A percentile compares a stretch with the other conserved stretches of the same genome.
phyloP scores from a whole-genome alignment of 2,888 invertebrate genomes.

The Lordiphosa fenestrarum region DNA sequence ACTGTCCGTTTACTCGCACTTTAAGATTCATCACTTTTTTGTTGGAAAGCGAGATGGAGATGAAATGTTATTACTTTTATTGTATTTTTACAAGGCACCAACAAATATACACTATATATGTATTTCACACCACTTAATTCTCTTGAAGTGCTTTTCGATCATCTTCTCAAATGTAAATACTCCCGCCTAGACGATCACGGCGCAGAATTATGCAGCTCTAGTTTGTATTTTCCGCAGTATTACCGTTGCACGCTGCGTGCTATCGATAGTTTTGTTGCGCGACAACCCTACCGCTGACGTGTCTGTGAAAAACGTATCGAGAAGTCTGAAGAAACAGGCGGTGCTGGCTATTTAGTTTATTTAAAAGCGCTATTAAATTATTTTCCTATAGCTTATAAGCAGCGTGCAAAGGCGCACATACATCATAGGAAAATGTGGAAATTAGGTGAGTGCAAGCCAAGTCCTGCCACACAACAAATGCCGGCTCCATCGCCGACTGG shows the following conservation, averaged over 20 bases:
- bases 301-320: slow-evolving; percentile 67
- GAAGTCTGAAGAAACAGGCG: slow-evolving; percentile 47
- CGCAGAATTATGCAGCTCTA: no score
- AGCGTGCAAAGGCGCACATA: slow-evolving; percentile 45
- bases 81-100: no score
- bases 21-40: no score
- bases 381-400: slow-evolving; percentile 55
- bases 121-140: no score
- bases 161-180: no score
- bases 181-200: no score
- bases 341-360: slow-evolving; percentile 46
- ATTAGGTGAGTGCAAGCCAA: slow-evolving; percentile 36
- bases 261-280: background rate
- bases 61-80: no score
- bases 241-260: background rate
- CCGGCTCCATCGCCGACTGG: slow-evolving; percentile 35
- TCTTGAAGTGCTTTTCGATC: no score
- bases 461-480: slow-evolving; percentile 32
- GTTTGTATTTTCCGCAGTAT: no score
- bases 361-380: slow-evolving; percentile 36
- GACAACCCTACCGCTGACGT: slow-evolving; percentile 74
- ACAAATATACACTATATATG: no score
- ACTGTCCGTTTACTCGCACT: no score
- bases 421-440: slow-evolving; percentile 53
- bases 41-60: no score